A percentile compares a stretch with the other conserved stretches of the same genome.
Evolutionary conservation across 23 tunicate species (phyloP).

Genomic region (Phallusia fumigata): DNA sequence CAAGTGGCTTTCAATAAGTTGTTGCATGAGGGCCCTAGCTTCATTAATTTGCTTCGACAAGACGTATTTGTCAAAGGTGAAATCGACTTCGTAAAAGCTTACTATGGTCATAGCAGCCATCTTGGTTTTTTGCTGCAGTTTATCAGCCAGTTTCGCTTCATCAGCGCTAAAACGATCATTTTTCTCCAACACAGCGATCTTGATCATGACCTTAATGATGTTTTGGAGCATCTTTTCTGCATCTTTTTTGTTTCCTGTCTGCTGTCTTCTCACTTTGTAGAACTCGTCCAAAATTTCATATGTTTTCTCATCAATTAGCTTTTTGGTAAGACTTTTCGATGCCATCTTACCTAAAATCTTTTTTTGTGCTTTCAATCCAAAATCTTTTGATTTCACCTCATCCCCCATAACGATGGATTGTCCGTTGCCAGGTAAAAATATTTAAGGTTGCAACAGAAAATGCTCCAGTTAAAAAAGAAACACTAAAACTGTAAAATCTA

Average conservation of each 20-base stretch:
- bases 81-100: slow-evolving; percentile 88
- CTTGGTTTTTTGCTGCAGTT: slow-evolving; percentile 59
- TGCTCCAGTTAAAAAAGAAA: too few species aligned
- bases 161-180: slow-evolving; percentile 62
- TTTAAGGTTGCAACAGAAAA: too few species aligned
- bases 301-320: slow-evolving; percentile 90
- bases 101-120: slow-evolving; percentile 79
- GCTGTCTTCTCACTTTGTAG: slow-evolving; percentile 37
- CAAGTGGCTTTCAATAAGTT: slow-evolving; percentile 62
- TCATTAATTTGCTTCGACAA: slow-evolving; percentile 82
- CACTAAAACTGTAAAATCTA: too few species aligned
- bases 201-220: slow-evolving; percentile 80
- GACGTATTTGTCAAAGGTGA: slow-evolving; percentile 80
- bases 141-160: slow-evolving; percentile 51
- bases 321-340: slow-evolving; percentile 69
- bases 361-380: slow-evolving; percentile 84
- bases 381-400: slow-evolving; percentile 70
- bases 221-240: slow-evolving; percentile 71
- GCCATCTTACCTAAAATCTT: slow-evolving; percentile 97
- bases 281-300: slow-evolving; percentile 88
- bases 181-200: slow-evolving; percentile 60
- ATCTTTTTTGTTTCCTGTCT: slow-evolving; percentile 55
- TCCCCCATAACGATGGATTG: slow-evolving; percentile 51
- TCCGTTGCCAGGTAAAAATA: too few species aligned
- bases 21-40: slow-evolving; percentile 60